phyloP scores from a whole-genome alignment of 1,140 invertebrate genomes.

The Maniola jurtina region DNA sequence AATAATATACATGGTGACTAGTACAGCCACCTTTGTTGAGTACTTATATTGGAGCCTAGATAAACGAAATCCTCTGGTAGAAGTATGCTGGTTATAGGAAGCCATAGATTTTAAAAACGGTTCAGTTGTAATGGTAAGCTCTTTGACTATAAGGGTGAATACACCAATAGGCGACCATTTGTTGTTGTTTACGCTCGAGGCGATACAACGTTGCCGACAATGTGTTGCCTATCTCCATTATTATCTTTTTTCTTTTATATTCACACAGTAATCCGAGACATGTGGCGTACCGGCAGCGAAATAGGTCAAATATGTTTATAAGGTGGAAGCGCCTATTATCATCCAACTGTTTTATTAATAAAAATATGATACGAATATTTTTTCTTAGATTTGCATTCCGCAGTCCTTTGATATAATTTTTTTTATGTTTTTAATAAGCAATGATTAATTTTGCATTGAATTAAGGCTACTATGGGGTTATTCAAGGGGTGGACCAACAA shows the following conservation, averaged over 20 bases:
- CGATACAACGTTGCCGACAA: constrained; percentile 36
- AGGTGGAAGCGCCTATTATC: constrained; percentile 24
- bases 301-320: constrained; percentile 51
- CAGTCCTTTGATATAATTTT: too few relatives aligned
- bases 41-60: too few relatives aligned
- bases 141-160: constrained; percentile 14
- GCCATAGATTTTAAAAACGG: too few relatives aligned
- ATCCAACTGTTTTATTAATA: not conserved
- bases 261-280: constrained; percentile 51
- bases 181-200: constrained; percentile 26
- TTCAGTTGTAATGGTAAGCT: not conserved
- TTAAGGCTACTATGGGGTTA: too few relatives aligned
- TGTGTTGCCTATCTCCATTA: constrained; percentile 40
- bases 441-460: too few relatives aligned
- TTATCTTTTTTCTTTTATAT: constrained; percentile 47
- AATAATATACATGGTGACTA: too few relatives aligned
- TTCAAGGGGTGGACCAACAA: too few relatives aligned
- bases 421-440: too few relatives aligned
- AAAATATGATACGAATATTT: not conserved
- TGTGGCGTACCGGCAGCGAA: constrained; percentile 44
- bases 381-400: too few relatives aligned
- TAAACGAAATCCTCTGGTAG: too few relatives aligned
- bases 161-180: not conserved
- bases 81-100: too few relatives aligned
- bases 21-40: too few relatives aligned